Conservation (phyloP, 1,140 invertebrate species). For the Leptopilina clavipes region DNA sequence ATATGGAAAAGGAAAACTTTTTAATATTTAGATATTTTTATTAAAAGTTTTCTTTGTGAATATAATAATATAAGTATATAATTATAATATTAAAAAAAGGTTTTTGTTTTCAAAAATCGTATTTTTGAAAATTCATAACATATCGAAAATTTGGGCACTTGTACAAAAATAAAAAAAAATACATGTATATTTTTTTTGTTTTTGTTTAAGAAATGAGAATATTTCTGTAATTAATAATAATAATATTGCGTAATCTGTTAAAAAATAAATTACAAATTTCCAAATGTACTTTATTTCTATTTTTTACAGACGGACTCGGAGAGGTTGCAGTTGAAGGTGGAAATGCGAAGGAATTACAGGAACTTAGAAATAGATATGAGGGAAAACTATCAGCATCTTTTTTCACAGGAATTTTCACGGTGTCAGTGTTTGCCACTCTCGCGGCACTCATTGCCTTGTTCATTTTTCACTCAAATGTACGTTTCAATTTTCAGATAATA, state of each 20-base stretch:
- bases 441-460: conserved; percentile 63
- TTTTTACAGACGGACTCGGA: conserved; percentile 55
- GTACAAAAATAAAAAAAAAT: too few species aligned
- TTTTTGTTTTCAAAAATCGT: too few species aligned
- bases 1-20: not conserved
- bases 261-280: too few species aligned
- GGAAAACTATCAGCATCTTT: conserved; percentile 70
- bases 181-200: too few species aligned
- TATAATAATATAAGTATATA: too few species aligned
- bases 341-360: conserved; percentile 66
- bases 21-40: not conserved
- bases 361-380: conserved; percentile 70
- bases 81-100: too few species aligned
- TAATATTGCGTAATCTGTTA: too few species aligned
- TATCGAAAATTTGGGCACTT: too few species aligned
- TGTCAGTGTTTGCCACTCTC: conserved; percentile 64
- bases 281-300: conserved; percentile 11
- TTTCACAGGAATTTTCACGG: conserved; percentile 65
- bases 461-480: conserved; percentile 57
- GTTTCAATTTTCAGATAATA: conserved; percentile 43
- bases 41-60: not conserved
- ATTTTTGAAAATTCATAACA: too few species aligned
- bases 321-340: conserved; percentile 53
- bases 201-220: too few species aligned
- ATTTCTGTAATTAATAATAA: too few species aligned